Percentiles rank a stretch among this genome's conserved stretches.
These are phyloP conservation scores for Turritopsis rubra DNA, from an alignment of 30 jellyfish, hydroid and myxozoan species.

Conservation along the genomic window DNA sequence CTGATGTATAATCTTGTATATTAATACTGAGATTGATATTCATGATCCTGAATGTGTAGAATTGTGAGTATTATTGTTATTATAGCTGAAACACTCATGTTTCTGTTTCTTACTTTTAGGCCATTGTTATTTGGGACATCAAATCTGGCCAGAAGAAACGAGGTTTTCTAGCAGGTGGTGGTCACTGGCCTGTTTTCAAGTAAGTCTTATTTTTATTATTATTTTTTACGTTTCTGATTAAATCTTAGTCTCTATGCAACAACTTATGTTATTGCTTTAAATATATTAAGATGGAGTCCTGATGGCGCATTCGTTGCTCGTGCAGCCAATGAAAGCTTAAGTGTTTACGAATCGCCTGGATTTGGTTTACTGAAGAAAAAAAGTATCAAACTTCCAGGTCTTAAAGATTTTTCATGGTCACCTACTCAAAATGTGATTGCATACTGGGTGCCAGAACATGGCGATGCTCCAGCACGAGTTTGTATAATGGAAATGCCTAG, in stretches of 20 bases:
- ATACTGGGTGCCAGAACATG: constrained; percentile 95
- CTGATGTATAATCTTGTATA: too few species aligned
- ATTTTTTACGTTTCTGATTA: neutral
- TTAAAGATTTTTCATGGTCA: constrained; percentile 94
- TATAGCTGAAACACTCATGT: neutral
- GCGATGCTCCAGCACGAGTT: constrained; percentile 88
- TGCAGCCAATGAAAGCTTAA: constrained; percentile 51
- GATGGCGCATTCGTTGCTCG: constrained; percentile 86
- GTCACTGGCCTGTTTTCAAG: constrained; percentile 98
- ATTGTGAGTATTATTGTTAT: neutral
- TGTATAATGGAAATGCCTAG: constrained; percentile 87
- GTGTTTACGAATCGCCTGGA: constrained; percentile 90
- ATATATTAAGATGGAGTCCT: constrained; percentile 71
- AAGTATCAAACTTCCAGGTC: constrained; percentile 65
- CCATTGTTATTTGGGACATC: constrained; percentile 79
- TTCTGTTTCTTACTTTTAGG: constrained; percentile 25
- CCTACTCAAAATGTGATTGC: constrained; percentile 80
- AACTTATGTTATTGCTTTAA: neutral
- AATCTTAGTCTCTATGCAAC: neutral
- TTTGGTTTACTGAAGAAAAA: constrained; percentile 86
- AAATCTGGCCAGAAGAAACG: constrained; percentile 71
- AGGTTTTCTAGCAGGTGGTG: constrained; percentile 86
- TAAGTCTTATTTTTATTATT: constrained; percentile 16
- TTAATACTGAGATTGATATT: too few species aligned
- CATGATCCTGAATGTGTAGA: neutral